These are phyloP conservation scores for Linnaemya tessellans DNA, from an alignment of 2,888 invertebrate genomes.

Conservation along the genomic window DNA sequence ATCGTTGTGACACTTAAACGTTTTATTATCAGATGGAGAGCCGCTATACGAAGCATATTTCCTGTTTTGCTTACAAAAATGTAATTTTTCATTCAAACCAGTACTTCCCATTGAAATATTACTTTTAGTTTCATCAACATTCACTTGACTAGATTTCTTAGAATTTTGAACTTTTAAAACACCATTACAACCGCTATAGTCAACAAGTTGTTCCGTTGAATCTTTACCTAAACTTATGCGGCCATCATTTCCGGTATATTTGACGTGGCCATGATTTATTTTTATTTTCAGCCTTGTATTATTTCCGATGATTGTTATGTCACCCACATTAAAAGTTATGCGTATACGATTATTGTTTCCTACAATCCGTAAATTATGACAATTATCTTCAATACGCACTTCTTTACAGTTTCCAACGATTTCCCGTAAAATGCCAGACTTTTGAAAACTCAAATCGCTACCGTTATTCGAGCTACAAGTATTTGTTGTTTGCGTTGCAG, in stretches of 20 bases:
- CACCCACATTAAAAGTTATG: slow-evolving; percentile 78
- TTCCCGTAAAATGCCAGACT: slow-evolving; percentile 73
- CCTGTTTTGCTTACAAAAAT: slow-evolving; percentile 11
- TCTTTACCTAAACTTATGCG: slow-evolving; percentile 81
- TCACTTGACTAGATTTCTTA: slow-evolving; percentile 58
- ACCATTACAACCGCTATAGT: slow-evolving; percentile 82
- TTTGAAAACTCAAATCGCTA: slow-evolving; percentile 22
- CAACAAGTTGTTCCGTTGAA: slow-evolving; percentile 79
- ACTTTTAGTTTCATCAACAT: slow-evolving; percentile 26
- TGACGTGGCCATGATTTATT: slow-evolving; percentile 78
- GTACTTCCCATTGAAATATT: slow-evolving; percentile 29
- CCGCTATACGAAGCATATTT: slow-evolving; percentile 10
- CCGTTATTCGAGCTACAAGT: slow-evolving; percentile 5
- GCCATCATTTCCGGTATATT: slow-evolving; percentile 82
- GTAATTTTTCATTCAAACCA: slow-evolving; percentile 26
- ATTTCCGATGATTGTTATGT: slow-evolving; percentile 81
- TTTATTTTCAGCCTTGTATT: slow-evolving; percentile 80
- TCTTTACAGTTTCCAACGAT: slow-evolving; percentile 82
- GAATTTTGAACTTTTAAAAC: slow-evolving; percentile 80
- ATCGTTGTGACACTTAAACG: slow-evolving; percentile 24
- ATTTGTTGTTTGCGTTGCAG: slow-evolving; percentile 31
- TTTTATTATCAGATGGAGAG: slow-evolving; percentile 19
- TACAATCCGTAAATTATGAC: slow-evolving; percentile 79
- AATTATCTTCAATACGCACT: slow-evolving; percentile 80
- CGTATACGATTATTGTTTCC: slow-evolving; percentile 82